Percentiles rank a stretch among this genome's conserved stretches.
Conservation (phyloP, 2,797 vertebrate species). For the Nannoperca australis region DNA sequence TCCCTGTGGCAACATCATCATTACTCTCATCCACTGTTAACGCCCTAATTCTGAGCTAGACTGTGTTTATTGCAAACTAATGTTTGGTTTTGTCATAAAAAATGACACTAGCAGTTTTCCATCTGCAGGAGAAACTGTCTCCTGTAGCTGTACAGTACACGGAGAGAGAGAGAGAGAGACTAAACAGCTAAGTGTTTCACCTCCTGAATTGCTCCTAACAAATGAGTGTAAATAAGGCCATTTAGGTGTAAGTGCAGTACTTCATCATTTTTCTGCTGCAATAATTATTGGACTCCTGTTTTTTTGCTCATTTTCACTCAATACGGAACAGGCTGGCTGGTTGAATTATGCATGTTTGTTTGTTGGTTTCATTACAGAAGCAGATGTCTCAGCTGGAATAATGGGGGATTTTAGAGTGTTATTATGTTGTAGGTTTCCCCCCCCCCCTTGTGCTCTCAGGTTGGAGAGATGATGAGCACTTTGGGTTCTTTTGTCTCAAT, state of each 20-base stretch:
- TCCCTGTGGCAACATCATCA: slow-evolving; percentile 24
- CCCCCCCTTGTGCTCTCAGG: slow-evolving; percentile 3
- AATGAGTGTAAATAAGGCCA: slow-evolving; percentile 73
- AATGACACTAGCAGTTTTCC: slow-evolving; percentile 44
- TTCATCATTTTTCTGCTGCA: slow-evolving; percentile 74
- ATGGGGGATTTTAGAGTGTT: slow-evolving; percentile 64
- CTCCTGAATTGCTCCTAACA: slow-evolving; percentile 63
- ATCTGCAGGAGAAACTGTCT: slow-evolving; percentile 37
- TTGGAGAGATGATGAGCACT: slow-evolving; percentile 60
- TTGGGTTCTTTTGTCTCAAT: slow-evolving; percentile 36
- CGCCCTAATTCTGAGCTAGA: slow-evolving; percentile 38
- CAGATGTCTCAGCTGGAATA: slow-evolving; percentile 74
- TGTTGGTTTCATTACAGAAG: slow-evolving; percentile 75
- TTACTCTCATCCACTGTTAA: slow-evolving; percentile 41
- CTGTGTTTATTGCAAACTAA: slow-evolving; percentile 51
- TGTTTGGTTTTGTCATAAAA: slow-evolving; percentile 61
- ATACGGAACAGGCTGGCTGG: slow-evolving; percentile 50
- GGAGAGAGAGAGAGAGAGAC: too few relatives aligned
- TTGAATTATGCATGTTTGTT: slow-evolving; percentile 81
- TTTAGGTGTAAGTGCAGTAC: slow-evolving; percentile 69
- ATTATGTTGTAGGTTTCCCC: slow-evolving; percentile 37
- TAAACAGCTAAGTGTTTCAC: slow-evolving; percentile 40
- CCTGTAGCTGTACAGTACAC: slow-evolving; percentile 1
- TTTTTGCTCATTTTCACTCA: slow-evolving; percentile 55
- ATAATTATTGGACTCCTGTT: slow-evolving; percentile 69